Percentiles rank a stretch among this genome's conserved stretches.
These are phyloP conservation scores for Todiramphus chloris DNA, from an alignment of 2,113 vertebrate species.

Conservation along the genomic window DNA sequence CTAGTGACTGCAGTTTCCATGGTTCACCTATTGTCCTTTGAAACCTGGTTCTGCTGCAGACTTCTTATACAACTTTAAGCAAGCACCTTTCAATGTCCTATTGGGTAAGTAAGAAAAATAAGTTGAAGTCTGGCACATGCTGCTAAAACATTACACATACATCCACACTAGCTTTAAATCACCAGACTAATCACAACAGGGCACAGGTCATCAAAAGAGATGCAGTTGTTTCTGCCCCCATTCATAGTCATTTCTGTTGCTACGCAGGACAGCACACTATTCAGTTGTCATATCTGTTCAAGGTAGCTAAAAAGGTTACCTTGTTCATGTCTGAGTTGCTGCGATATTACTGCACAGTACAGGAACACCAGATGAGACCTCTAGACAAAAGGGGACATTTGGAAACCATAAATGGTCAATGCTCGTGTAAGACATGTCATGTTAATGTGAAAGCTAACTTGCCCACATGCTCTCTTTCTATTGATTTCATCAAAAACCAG, in stretches of 20 bases:
- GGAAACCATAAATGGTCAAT: background rate
- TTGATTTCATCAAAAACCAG: background rate
- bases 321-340: background rate
- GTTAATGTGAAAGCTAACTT: background rate
- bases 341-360: background rate
- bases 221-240: background rate
- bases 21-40: background rate
- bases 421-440: background rate
- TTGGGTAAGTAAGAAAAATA: background rate
- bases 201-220: background rate
- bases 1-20: background rate
- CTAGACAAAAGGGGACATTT: background rate
- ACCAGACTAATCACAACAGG: background rate
- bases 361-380: background rate
- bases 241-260: background rate
- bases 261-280: background rate
- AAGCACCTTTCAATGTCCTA: background rate
- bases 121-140: fast-evolving
- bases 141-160: background rate
- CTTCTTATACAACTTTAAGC: background rate
- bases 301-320: background rate
- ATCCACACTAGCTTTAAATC: background rate
- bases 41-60: background rate
- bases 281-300: background rate
- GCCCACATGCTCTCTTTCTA: background rate